These are phyloP conservation scores for Heteromurus nitidus DNA, from an alignment of 2,888 invertebrate genomes.

Conservation along the genomic window DNA sequence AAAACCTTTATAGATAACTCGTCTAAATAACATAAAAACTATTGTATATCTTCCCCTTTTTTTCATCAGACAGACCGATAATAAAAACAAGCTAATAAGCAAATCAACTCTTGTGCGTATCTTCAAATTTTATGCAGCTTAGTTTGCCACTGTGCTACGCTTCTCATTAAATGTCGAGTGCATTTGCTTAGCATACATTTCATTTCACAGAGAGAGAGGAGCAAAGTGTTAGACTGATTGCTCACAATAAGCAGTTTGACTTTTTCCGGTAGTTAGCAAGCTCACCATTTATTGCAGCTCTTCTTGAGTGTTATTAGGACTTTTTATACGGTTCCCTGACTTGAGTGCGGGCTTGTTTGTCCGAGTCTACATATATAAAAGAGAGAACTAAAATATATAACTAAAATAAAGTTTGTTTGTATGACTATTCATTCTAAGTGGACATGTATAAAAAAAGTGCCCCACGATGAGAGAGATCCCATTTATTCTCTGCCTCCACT, in stretches of 20 bases:
- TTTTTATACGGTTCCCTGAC: no score
- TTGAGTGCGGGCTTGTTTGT: no score
- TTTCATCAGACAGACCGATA: slow-evolving; percentile 57
- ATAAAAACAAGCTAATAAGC: slow-evolving; percentile 68
- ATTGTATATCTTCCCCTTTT: slow-evolving; percentile 38
- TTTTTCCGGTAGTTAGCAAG: slow-evolving; percentile 59
- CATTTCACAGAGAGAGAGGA: background rate
- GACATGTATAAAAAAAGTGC: no score
- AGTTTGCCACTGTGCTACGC: slow-evolving; percentile 67
- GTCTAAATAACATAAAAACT: slow-evolving; percentile 27
- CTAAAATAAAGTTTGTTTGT: no score
- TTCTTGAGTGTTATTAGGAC: no score
- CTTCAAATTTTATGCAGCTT: slow-evolving; percentile 65
- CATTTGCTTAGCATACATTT: background rate
- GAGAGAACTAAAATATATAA: no score
- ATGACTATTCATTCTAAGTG: no score
- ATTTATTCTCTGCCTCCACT: no score
- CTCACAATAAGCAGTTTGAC: slow-evolving; percentile 6
- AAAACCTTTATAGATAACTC: slow-evolving; percentile 9
- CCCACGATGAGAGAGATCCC: no score
- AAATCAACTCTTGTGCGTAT: slow-evolving; percentile 66
- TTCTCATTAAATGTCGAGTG: slow-evolving; percentile 51
- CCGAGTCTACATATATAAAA: no score
- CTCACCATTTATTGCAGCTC: no score
- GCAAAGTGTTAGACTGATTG: background rate